phyloP scores from a whole-genome alignment of 2,113 vertebrate species.

The Pogona vitticeps region DNA sequence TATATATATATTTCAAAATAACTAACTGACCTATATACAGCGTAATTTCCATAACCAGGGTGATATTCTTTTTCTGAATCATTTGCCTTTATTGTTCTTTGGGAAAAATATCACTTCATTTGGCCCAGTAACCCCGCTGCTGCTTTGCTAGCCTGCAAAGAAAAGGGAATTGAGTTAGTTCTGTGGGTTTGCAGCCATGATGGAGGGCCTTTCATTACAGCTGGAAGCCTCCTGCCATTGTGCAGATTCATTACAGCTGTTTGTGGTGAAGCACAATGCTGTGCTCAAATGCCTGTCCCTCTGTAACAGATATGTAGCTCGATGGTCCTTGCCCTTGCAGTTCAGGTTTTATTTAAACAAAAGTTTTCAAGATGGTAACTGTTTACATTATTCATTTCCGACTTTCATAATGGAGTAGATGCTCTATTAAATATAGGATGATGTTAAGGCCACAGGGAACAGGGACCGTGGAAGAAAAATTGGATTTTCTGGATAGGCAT shows the following conservation, averaged over 20 bases:
- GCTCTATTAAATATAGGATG: not conserved
- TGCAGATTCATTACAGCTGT: conserved; percentile 44
- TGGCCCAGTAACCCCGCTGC: conserved; percentile 27
- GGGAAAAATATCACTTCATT: conserved; percentile 26
- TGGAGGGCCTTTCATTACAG: conserved; percentile 26
- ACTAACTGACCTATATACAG: conserved; percentile 44
- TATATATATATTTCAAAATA: too few species aligned
- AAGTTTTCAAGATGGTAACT: not conserved
- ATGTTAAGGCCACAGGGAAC: not conserved
- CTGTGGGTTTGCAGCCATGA: conserved; percentile 12
- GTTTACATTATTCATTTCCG: not conserved
- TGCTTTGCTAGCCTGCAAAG: conserved; percentile 21
- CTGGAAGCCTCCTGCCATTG: conserved; percentile 23
- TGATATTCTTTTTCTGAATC: conserved; percentile 52
- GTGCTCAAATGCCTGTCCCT: conserved; percentile 33
- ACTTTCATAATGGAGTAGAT: too few species aligned
- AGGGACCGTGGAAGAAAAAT: not conserved
- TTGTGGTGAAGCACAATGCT: conserved; percentile 32
- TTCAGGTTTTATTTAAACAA: not conserved
- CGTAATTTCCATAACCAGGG: conserved; percentile 62
- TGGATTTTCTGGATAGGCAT: not conserved
- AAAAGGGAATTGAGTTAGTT: conserved; percentile 26
- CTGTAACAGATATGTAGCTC: conserved; percentile 15
- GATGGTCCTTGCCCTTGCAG: not conserved
- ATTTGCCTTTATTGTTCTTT: conserved; percentile 51